Base-by-base conservation (phyloP, 2,888 invertebrate genomes). In the Quadroppia sp. region DNA sequence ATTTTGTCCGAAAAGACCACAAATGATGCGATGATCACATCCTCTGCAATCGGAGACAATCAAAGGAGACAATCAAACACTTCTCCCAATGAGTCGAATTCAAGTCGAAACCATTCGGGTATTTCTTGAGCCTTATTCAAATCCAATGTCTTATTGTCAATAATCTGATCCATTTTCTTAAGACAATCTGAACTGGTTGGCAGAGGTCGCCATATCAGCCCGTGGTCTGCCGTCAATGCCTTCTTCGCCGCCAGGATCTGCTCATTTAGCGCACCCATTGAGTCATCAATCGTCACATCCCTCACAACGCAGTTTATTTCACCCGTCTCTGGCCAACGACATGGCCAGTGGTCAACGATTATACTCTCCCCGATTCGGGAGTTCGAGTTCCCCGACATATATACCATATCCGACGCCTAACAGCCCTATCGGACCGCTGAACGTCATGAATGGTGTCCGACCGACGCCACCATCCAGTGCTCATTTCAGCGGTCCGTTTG, bases 141-240 rank as follows among this genome's bases (percentile, higher is more conserved):
- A 20, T 25, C 56, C 45, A 45, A 45, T 45, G 11, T 3, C 17
- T 15, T 17, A 9, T 45, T 7, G 7, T 23, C 25, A 4, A 56
- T 30, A 17, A 30, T 25, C 28, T 28, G 17, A 20, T 23, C 13
- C 6, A 9, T 64, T 36, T 40, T 72, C 48, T 40, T 20, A 71
- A 67, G 77, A 77, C 23, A 74, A 77, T 25, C 70, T 77, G 17
- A 73, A 72, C 67, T 77, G 77, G 77, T 72, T 77, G n/a, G 72
- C 77, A 23, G 75, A 77, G 13, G 75, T 77, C 36, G 75, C 76
- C 45, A 69, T 42, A 1, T 69, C 69, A 1, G 40, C 69, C 4
- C 42, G 42, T 1, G 69, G 40, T 23, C 1, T 69, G 45, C 45
- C 69, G 17, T 2, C 69, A 4, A 25, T 69, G 69, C 45, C 69